Conservation (phyloP, 2,113 vertebrate species). For the Rhinopomastus cyanomelas region DNA sequence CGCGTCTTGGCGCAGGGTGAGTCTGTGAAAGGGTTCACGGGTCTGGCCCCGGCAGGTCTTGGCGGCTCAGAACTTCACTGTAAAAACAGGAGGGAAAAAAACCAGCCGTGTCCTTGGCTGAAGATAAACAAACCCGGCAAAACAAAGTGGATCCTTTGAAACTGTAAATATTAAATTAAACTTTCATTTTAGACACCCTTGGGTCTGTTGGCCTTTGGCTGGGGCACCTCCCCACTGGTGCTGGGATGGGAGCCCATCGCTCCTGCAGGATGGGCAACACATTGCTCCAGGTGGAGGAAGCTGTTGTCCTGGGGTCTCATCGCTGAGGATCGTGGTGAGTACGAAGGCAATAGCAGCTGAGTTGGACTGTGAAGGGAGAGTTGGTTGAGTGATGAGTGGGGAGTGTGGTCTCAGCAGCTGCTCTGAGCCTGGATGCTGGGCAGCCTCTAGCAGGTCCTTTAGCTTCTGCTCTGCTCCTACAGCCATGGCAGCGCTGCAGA, state of each 20-base stretch:
- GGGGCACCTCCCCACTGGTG: background rate
- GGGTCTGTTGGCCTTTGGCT: slow-evolving; percentile 23
- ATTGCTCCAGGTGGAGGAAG: background rate
- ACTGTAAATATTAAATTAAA: slow-evolving; percentile 64
- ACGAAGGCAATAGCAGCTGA: background rate
- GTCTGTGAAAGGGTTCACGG: background rate
- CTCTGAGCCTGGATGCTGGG: background rate
- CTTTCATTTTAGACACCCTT: slow-evolving; percentile 14
- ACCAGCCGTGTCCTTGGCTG: slow-evolving; percentile 7
- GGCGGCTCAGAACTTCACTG: background rate
- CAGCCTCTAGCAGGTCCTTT: background rate
- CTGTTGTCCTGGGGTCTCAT: accelerated
- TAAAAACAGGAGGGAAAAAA: slow-evolving; percentile 33
- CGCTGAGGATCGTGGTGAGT: accelerated
- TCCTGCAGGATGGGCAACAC: background rate
- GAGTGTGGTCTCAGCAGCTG: background rate
- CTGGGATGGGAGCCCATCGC: background rate
- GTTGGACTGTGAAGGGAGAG: background rate
- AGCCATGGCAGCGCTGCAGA: background rate
- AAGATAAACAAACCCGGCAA: slow-evolving; percentile 20
- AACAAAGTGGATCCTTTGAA: slow-evolving; percentile 34
- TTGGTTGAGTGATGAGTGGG: background rate
- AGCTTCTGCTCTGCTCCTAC: background rate
- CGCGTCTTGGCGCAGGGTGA: background rate
- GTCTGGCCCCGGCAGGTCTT: background rate